Evolutionary conservation across 2,797 vertebrate genomes (phyloP).

Genomic region (Eutrigla gurnardus): DNA sequence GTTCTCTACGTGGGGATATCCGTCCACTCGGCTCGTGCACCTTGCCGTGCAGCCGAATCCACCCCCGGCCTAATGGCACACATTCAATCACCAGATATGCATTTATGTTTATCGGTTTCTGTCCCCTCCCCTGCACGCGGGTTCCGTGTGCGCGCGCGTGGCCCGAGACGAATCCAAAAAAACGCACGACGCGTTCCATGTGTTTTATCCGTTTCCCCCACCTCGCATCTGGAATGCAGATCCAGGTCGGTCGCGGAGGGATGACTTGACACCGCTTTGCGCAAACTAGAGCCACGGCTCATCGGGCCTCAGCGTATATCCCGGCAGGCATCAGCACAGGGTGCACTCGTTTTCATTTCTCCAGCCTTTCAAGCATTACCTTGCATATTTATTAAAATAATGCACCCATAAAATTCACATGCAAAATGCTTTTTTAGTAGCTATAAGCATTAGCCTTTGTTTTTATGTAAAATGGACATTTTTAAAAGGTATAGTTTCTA

Average conservation of each 20-base stretch:
- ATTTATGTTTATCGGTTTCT: constrained; percentile 18
- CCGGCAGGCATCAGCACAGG: too few relatives aligned
- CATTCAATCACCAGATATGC: constrained; percentile 50
- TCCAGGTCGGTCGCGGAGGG: constrained; percentile 56
- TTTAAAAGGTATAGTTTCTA: not conserved
- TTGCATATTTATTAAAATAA: not conserved
- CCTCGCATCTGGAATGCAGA: constrained; percentile 64
- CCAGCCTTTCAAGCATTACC: not conserved
- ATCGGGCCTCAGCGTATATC: constrained; percentile 37
- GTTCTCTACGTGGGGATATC: constrained; percentile 66
- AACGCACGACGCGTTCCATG: constrained; percentile 43
- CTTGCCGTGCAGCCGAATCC: constrained; percentile 50
- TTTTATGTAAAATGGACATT: not conserved
- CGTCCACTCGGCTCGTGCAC: constrained; percentile 46
- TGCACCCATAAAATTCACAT: not conserved
- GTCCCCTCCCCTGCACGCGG: constrained; percentile 8
- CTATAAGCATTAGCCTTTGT: too few relatives aligned
- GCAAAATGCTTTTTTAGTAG: not conserved
- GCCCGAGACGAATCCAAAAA: constrained; percentile 13
- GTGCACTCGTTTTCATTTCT: not conserved
- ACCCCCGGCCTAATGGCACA: constrained; percentile 67
- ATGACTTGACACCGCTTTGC: constrained; percentile 70
- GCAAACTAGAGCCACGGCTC: constrained; percentile 43
- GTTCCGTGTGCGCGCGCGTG: not conserved
- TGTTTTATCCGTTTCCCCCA: constrained; percentile 24